Base-by-base conservation (phyloP, 2,113 vertebrate genomes). In the Gambusia affinis region DNA sequence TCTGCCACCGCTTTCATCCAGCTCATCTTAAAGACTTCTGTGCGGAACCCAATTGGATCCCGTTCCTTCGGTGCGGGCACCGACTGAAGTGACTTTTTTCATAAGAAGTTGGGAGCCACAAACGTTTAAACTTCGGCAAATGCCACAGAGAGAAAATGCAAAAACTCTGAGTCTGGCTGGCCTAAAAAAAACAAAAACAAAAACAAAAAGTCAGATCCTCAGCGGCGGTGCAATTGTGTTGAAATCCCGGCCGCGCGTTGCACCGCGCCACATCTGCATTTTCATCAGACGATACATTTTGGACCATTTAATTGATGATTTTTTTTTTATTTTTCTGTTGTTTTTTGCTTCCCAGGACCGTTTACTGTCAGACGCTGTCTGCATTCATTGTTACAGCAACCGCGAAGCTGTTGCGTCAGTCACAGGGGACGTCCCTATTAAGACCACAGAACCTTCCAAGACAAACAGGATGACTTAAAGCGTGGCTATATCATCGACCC, bases 391-490 rank as follows among this genome's bases (percentile, higher is more conserved):
- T 94, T 95, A 89, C 94, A 93, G 74, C 85, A 82, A 81, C 77
- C 76, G 85, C 51, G 72, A 81, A 90, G 87, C 85, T 90, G 77
- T 95, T 95, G 94, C 94, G 92, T 95, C 94, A 95, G 92, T 94
- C 94, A 93, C 94, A 30, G 68, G 93, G 93, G 93, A 94, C 91
- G 72, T 86, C 81, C 84, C 91, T 84, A 91, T 94, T 94, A 94
- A 93, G 92, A 93, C 89, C 87, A 89, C 72, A 85, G 91, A 37
- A 88, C 91, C 89, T 89, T 93, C 90, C 87, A 90, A 93, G 92
- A 94, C 93, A 94, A 94, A 94, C 92, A 94, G 84, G 88, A 91
- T 82, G 92, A 94, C 90, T 94, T 92, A 92, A 94, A 94, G 92
- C 92, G 81, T 75, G 70, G 90, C 86, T 86, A 86, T 86, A 85